phyloP scores from a whole-genome alignment of 2,113 vertebrate species.

The Lepisosteus osseus region DNA sequence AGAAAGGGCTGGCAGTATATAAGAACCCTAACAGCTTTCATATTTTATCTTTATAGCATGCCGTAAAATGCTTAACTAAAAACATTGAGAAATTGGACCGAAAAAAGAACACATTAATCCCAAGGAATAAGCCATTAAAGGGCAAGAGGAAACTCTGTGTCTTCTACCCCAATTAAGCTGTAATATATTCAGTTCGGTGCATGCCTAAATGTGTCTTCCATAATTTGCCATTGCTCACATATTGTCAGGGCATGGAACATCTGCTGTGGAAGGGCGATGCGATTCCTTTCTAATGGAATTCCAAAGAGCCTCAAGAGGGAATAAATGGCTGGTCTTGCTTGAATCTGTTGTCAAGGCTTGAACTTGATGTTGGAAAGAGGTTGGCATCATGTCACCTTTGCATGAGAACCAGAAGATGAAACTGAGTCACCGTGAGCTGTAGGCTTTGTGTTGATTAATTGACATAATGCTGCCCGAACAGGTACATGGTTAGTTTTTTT shows the following conservation, averaged over 20 bases:
- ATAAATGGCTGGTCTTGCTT: no score
- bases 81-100: constrained; percentile 40
- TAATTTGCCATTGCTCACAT: not conserved
- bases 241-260: not conserved
- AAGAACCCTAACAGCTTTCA: constrained; percentile 38
- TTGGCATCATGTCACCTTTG: no score
- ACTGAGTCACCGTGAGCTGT: no score
- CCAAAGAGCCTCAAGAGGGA: not conserved
- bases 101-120: constrained; percentile 54
- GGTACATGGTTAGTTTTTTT: no score
- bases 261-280: not conserved
- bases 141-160: not conserved
- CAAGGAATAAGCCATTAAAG: constrained; percentile 21
- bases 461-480: no score
- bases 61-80: constrained; percentile 51
- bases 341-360: no score
- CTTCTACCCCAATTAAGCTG: not conserved
- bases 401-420: no score
- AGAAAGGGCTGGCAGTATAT: constrained; percentile 28
- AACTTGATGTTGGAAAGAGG: no score
- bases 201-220: not conserved
- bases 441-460: no score
- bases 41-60: constrained; percentile 60
- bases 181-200: not conserved
- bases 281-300: no score